Base-by-base conservation (phyloP, 2,888 invertebrate genomes). In the Scaptomyza parva region DNA sequence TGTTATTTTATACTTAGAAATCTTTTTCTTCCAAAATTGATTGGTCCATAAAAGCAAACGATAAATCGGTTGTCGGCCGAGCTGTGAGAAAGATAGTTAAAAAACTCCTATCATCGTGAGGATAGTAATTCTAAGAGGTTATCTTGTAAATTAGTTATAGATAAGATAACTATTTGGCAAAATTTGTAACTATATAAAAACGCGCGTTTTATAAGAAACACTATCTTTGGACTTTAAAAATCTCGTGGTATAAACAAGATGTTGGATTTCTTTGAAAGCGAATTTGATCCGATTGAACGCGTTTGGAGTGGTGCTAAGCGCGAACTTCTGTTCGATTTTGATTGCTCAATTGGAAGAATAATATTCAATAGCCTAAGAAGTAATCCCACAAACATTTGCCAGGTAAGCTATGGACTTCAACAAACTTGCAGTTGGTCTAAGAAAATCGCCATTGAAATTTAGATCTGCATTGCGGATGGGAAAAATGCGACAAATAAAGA, bases 331-430 rank as follows among this genome's bases (percentile, higher is more conserved):
- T 69, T 61, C 30, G 62, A 76, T 17, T 47, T 51, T n/a, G 45
- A 69, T 47, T 63, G 60, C n/a, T 77, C 77, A 1, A 24, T 63
- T 9, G 77, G 77, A 2, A 48, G 61, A 26, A 44, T 69, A 30
- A 65, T 77, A 39, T 50, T 65, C 28, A 33, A 30, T 2, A 22
- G 30, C 12, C 55, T 76, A n/a, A 51, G 48, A 17, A 68, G 37
- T 24, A 53, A 67, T 64, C 73, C 73, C 7, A 61, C 40, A 6
- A 73, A 73, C 40, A 24, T 77, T 7, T 61, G 52, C 30, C 76
- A 70, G 66, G 66, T 67, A 48, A 52, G 30, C 1, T 30, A 3
- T 4, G 18, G 2, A 5, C 3, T 7, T 14, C 3, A 3, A 14
- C 26, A n/a, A n/a, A n/a, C n/a, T n/a, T n/a, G n/a, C n/a, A n/a